Percentiles rank a stretch among this genome's conserved stretches.
These are phyloP conservation scores for Euura saliciscinereae DNA, from an alignment of 1,140 invertebrate species.

Conservation along the genomic window DNA sequence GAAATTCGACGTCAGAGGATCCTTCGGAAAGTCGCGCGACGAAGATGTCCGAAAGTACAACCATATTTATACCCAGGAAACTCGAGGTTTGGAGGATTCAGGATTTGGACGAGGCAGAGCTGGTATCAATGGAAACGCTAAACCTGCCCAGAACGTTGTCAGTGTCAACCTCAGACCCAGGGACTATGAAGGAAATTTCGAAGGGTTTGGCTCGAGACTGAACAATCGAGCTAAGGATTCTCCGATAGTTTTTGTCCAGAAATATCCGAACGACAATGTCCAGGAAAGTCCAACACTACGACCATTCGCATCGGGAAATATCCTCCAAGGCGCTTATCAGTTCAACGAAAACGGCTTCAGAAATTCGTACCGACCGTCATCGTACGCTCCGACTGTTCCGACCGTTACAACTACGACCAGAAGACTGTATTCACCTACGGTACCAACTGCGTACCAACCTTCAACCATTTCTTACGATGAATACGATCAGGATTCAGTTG, in stretches of 20 bases:
- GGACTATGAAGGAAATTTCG: background rate
- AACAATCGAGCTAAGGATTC: conserved; percentile 1
- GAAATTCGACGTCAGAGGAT: background rate
- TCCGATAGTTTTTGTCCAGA: background rate
- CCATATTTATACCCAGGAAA: background rate
- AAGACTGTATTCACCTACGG: conserved; percentile 50
- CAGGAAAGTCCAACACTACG: background rate
- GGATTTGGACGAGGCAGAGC: background rate
- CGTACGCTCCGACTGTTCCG: conserved; percentile 52
- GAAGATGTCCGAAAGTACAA: background rate
- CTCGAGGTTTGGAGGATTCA: background rate
- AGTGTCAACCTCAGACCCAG: background rate
- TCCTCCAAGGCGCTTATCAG: background rate
- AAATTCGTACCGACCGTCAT: conserved; percentile 38
- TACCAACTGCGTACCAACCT: conserved; percentile 44
- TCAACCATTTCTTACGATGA: conserved; percentile 39
- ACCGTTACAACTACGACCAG: conserved; percentile 50
- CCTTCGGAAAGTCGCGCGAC: background rate
- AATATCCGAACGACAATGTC: background rate
- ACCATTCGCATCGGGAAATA: background rate
- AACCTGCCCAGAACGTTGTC: background rate
- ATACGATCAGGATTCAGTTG: conserved; percentile 32
- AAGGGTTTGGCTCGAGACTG: background rate
- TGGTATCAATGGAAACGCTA: background rate
- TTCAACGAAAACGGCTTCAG: conserved; percentile 20